Evolutionary conservation across 2,888 invertebrate genomes (phyloP), one percentile per base, ranked within the genome.

Genomic region (Tyria jacobaeae): DNA sequence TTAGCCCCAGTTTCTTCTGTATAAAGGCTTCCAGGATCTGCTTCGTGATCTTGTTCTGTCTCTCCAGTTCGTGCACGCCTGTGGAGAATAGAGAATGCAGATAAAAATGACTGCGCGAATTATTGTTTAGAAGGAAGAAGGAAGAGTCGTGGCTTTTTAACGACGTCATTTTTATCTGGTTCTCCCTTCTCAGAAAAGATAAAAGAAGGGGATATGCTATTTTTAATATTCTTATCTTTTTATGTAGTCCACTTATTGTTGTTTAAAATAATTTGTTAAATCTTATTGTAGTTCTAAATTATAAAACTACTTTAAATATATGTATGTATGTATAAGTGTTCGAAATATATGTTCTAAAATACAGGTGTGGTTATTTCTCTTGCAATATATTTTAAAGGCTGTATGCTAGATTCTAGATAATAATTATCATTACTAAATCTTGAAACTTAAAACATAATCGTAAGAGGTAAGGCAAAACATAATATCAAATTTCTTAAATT

Each of bases 11-110:
- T 49, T 95, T 95, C 82, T 96, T 95, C 86, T 96, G 96, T 69
- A 97, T 91, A 82, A 95, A 97, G 64, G 96, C 96, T 82, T 96
- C 96, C 72, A 97, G 94, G 73, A 97, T 96, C 92, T 96, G 96
- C 89, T 96, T 95, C 37, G 96, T 97, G 86, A 96, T 96, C 87
- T 95, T 95, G 93, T 96, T 96, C 94, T 97, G 96, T 69, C 96
- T 92, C 78, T 95, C 96, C 87, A 96, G 88, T 88, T 96, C 96
- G 74, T 94, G 94, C 57, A 87, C 75, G 79, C 87, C 94, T 94
- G 94, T 74, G 90, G 84, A 90, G 91, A 90, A 90, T 89, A 83
- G 91, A 92, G 92, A 91, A 85, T 60, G 75, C 89, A 89, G 94
- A 94, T 94, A 94, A 94, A 94, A 94, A 94, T 94, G 94, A 94